Conservation (phyloP, 2,113 vertebrate species). For the Megaceryle torquata region DNA sequence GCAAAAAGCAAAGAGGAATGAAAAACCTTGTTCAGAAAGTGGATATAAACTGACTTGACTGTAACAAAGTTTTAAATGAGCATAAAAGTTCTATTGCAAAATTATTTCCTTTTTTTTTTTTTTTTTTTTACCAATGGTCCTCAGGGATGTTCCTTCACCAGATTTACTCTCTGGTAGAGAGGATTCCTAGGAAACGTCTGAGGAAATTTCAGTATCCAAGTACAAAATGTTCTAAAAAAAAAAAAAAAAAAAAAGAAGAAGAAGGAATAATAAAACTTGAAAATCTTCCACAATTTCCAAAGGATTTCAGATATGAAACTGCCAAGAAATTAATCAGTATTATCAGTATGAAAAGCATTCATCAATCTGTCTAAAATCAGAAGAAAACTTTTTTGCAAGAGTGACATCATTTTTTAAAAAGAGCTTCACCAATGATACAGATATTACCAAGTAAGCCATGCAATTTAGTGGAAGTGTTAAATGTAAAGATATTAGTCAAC, state of each 20-base stretch:
- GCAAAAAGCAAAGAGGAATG: background rate
- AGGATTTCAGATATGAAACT: background rate
- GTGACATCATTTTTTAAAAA: background rate
- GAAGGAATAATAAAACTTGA: background rate
- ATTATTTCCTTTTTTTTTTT: no score
- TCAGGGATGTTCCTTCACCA: background rate
- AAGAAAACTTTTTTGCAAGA: background rate
- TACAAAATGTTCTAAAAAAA: background rate
- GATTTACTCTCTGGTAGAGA: background rate
- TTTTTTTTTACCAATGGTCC: background rate
- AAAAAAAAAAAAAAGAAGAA: background rate
- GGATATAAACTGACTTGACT: background rate
- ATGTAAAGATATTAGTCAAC: no score
- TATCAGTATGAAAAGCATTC: background rate
- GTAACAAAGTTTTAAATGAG: background rate
- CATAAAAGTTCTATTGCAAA: background rate
- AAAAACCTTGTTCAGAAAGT: background rate
- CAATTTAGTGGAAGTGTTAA: no score
- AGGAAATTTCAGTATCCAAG: background rate
- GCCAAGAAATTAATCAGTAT: background rate
- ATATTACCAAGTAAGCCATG: background rate
- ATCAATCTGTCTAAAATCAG: background rate
- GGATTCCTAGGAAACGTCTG: background rate
- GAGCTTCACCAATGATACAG: background rate
- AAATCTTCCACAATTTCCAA: background rate